phyloP scores from a whole-genome alignment of 2,888 invertebrate species.

The Aphodius sticticus region DNA sequence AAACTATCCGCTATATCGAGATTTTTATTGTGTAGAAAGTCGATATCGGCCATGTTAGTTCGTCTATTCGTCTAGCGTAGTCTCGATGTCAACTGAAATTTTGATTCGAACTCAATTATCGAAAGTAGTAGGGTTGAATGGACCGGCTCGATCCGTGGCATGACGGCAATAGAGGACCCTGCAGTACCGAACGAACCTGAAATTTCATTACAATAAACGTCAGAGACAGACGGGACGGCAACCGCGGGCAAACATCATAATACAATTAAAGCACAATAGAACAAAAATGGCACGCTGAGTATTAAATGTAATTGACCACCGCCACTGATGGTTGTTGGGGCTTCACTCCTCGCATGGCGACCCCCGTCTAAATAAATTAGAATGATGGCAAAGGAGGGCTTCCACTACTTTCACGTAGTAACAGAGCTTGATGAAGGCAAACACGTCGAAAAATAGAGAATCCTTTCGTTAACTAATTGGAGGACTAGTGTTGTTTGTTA shows the following conservation, averaged over 20 bases:
- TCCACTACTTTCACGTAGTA: neutral
- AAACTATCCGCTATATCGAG: too few species aligned
- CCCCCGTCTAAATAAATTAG: neutral
- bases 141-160: neutral
- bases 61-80: neutral
- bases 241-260: neutral
- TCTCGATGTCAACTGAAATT: neutral
- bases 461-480: neutral
- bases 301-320: conserved; percentile 4
- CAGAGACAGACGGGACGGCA: neutral
- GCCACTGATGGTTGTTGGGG: neutral
- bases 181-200: neutral
- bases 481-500: neutral
- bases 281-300: neutral
- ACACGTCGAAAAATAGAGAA: neutral
- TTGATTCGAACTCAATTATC: conserved; percentile 4
- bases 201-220: conserved; percentile 4
- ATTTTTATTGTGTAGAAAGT: neutral
- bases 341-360: neutral
- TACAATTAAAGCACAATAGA: neutral
- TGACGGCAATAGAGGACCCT: neutral
- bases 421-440: neutral
- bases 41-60: neutral
- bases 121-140: neutral
- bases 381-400: neutral